These are phyloP conservation scores for Argya squamiceps DNA, from an alignment of 2,797 vertebrate genomes.

Conservation along the genomic window DNA sequence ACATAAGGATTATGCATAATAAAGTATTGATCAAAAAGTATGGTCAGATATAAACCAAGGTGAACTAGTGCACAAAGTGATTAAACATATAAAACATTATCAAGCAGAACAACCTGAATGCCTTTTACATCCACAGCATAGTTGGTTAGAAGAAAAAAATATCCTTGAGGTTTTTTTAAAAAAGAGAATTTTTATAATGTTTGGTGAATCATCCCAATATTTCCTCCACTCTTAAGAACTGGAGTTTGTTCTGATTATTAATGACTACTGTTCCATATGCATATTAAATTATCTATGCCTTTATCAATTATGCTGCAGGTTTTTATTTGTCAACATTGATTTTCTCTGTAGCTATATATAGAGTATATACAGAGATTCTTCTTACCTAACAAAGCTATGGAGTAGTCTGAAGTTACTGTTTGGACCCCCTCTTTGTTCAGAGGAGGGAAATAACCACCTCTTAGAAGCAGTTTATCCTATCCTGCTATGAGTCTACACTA, in stretches of 20 bases:
- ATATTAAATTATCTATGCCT: neutral
- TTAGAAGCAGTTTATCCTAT: neutral
- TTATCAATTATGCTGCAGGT: neutral
- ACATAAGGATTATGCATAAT: neutral
- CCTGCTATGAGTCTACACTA: rapidly evolving
- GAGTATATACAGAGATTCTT: neutral
- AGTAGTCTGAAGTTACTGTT: neutral
- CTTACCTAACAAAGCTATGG: neutral
- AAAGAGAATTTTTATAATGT: neutral
- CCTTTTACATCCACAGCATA: neutral
- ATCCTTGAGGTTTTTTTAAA: rapidly evolving
- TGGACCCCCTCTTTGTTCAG: neutral
- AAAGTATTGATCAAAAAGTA: neutral
- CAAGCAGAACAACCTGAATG: neutral
- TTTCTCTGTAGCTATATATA: neutral
- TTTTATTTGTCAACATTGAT: neutral
- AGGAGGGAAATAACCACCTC: neutral
- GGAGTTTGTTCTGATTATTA: neutral
- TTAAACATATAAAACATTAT: neutral
- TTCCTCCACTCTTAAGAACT: neutral
- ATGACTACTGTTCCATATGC: neutral
- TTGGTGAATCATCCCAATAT: neutral
- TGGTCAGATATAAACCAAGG: neutral
- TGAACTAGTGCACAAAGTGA: neutral
- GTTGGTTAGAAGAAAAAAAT: neutral